A percentile compares a stretch with the other conserved stretches of the same genome.
phyloP scores from a whole-genome alignment of 2,113 vertebrate genomes.

The Sinocyclocheilus rhinocerous region DNA sequence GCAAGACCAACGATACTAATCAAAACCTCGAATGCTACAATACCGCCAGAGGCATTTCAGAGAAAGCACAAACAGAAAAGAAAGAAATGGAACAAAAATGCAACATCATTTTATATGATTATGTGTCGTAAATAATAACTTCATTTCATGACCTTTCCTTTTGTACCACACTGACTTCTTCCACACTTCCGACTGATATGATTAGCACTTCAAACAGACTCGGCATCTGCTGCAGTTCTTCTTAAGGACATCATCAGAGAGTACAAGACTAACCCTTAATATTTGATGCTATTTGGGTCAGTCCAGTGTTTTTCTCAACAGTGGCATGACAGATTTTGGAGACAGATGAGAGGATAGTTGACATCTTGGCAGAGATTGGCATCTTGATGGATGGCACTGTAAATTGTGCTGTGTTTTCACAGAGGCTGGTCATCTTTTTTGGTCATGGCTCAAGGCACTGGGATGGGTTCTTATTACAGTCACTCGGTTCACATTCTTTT shows the following conservation, averaged over 20 bases:
- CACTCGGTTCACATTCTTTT: neutral
- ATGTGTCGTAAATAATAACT: neutral
- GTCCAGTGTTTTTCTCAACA: conserved; percentile 60
- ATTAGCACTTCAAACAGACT: conserved; percentile 53
- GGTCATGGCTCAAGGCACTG: conserved; percentile 6
- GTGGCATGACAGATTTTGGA: conserved; percentile 55
- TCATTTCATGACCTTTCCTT: neutral
- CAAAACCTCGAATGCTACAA: conserved; percentile 6
- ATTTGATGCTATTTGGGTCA: conserved; percentile 61
- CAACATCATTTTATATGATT: neutral
- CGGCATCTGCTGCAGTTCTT: conserved; percentile 30
- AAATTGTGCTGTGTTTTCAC: neutral
- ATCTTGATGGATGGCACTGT: neutral
- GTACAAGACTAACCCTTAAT: conserved; percentile 33
- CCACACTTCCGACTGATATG: neutral
- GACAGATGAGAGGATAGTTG: conserved; percentile 40
- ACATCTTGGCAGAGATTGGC: conserved; percentile 12
- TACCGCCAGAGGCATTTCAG: conserved; percentile 6
- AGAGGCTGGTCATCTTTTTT: neutral
- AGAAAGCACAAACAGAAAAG: neutral
- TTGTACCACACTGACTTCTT: conserved; percentile 1
- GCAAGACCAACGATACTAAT: conserved; percentile 7
- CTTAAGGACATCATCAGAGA: conserved; percentile 32
- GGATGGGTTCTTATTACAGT: neutral
- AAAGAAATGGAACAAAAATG: neutral